Evolutionary conservation across 1,140 invertebrate species (phyloP).

Genomic region (Melitaea cinxia): DNA sequence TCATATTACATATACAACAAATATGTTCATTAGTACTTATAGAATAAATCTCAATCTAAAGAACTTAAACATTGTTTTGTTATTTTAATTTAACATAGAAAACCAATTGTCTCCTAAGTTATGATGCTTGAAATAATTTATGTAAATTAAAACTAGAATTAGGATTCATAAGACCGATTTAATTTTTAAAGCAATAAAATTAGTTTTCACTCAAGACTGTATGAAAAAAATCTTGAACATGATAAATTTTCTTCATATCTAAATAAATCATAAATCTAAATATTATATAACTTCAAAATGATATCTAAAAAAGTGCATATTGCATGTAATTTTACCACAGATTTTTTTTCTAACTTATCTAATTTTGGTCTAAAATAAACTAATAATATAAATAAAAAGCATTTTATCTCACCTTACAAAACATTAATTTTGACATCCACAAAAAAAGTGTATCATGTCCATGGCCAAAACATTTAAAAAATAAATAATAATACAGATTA

Average conservation of each 20-base stretch:
- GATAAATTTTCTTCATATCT: no score
- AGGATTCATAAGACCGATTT: background rate
- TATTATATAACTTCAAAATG: no score
- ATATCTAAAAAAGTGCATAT: no score
- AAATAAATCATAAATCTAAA: no score
- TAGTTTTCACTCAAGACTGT: background rate
- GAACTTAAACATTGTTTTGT: background rate
- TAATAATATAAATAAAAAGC: no score
- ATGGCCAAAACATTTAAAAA: background rate
- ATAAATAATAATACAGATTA: conserved; percentile 5
- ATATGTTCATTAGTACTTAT: no score
- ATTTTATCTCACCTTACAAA: no score
- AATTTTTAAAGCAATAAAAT: background rate
- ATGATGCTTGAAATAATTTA: conserved; percentile 12
- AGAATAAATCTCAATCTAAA: background rate
- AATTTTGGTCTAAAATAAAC: no score
- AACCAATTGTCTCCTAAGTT: background rate
- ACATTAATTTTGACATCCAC: no score
- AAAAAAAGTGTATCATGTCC: background rate
- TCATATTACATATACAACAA: no score
- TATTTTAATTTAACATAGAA: background rate
- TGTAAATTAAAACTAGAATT: background rate
- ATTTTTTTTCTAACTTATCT: no score
- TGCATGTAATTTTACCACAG: no score
- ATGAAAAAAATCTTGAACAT: background rate